These are phyloP conservation scores for Chloropsis hardwickii DNA, from an alignment of 2,113 vertebrate species.

Conservation along the genomic window DNA sequence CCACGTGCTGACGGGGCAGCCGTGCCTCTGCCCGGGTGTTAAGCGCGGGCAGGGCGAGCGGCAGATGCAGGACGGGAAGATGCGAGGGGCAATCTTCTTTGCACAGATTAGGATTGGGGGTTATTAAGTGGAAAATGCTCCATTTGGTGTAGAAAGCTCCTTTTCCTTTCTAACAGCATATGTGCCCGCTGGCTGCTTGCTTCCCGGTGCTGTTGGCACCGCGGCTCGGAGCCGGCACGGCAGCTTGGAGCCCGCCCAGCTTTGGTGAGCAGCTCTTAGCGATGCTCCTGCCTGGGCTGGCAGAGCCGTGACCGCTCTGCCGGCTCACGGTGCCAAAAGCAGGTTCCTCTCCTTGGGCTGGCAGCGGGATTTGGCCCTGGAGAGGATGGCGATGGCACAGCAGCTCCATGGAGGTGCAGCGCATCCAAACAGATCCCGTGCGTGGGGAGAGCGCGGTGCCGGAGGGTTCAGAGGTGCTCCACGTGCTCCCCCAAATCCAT, in stretches of 20 bases:
- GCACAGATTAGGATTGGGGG: slow-evolving; percentile 30
- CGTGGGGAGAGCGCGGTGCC: fast-evolving
- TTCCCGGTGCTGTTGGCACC: background rate
- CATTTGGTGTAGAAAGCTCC: slow-evolving; percentile 8
- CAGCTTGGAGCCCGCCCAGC: background rate
- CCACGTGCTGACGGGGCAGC: background rate
- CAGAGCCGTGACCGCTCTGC: background rate
- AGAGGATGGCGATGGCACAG: background rate
- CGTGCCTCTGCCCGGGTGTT: background rate
- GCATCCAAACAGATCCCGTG: fast-evolving
- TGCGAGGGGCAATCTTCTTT: background rate
- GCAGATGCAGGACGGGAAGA: background rate
- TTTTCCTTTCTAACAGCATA: background rate
- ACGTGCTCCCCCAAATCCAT: background rate
- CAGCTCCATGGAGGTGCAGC: fast-evolving
- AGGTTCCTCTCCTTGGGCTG: fast-evolving
- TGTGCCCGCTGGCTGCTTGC: background rate
- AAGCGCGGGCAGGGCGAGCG: background rate
- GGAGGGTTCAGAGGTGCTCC: background rate
- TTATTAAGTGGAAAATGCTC: slow-evolving; percentile 51
- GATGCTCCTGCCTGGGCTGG: background rate
- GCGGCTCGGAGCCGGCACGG: background rate
- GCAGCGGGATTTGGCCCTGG: background rate
- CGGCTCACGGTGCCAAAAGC: background rate
- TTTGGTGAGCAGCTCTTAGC: background rate